A percentile compares a stretch with the other conserved stretches of the same genome.
Evolutionary conservation across 2,797 vertebrate genomes (phyloP).

Genomic region (Molossus alvarezi): DNA sequence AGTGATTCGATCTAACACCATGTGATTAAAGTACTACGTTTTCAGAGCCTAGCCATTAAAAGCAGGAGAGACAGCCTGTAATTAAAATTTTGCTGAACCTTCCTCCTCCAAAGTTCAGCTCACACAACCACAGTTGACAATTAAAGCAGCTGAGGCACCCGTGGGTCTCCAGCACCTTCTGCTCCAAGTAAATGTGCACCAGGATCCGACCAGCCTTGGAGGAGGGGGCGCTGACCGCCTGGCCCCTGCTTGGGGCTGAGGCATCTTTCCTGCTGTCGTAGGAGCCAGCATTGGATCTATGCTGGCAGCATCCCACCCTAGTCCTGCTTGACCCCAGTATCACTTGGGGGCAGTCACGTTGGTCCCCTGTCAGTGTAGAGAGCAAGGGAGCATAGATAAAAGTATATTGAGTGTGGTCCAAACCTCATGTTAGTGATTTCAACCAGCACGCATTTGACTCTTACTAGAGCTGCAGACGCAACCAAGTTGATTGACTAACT

Average conservation of each 20-base stretch:
- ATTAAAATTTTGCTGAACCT: conserved; percentile 59
- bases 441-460: background rate
- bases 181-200: background rate
- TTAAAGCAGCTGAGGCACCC: background rate
- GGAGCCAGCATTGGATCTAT: background rate
- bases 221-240: accelerated
- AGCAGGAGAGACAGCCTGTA: conserved; percentile 50
- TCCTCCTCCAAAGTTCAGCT: conserved; percentile 1
- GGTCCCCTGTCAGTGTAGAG: background rate
- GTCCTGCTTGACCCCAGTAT: background rate
- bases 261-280: background rate
- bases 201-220: accelerated
- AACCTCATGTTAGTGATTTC: background rate
- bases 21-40: conserved; percentile 62
- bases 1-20: conserved; percentile 68
- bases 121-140: background rate
- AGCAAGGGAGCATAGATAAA: background rate
- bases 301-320: background rate
- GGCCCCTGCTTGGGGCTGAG: too few relatives aligned
- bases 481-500: background rate
- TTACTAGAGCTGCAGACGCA: background rate
- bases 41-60: conserved; percentile 64
- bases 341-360: background rate
- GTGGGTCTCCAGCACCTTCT: background rate
- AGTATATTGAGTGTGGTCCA: background rate